Evolutionary conservation across 1,140 invertebrate genomes (phyloP), one percentile per base, ranked within the genome.

Genomic region (Drosophila repletoides): DNA sequence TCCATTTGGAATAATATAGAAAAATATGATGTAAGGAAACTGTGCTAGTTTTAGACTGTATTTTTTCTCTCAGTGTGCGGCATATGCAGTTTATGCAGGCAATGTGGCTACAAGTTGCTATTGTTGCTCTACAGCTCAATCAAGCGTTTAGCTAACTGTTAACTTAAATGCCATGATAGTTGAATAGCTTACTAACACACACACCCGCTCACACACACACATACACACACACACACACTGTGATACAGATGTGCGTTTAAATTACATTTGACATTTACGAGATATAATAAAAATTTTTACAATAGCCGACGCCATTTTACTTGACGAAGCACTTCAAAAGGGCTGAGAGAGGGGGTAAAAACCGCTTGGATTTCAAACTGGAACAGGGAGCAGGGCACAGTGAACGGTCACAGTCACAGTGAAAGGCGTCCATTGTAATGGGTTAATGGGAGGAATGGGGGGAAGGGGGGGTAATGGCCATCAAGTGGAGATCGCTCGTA

Each of bases 261-360:
- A 88, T 88, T 88, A 88, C 79, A 86, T 84, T 76, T 74, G 84
- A 88, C 84, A 88, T 88, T 88, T 88, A 88, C 86, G 84, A 88
- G 65, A 67, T 26, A 72, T 63, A 76, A 88, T 88, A 88, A 88
- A 88, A 88, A 80, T 71, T 79, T 88, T 83, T 83, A 88, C 84
- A 83, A 88, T 88, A 70, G 66, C 80, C 80, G 79, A 80, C 80
- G 80, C 80, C 77, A 84, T 79, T 83, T 88, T 87, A 59, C 73
- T 84, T 58, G 70, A 74, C 46, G 59, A 75, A 52, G 49, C 24
- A 66, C 40, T 52, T 55, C 34, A 36, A 22, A 36, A 22, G 46
- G 17, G 10, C 15, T 22, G 9, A 1, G n/a, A 34, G 17, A 24
- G 45, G 22, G 21, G 19, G 21, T 38, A 51, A 26, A n/a, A n/a